Conservation (phyloP, 2,113 vertebrate species). For the Elanus axillaris region DNA sequence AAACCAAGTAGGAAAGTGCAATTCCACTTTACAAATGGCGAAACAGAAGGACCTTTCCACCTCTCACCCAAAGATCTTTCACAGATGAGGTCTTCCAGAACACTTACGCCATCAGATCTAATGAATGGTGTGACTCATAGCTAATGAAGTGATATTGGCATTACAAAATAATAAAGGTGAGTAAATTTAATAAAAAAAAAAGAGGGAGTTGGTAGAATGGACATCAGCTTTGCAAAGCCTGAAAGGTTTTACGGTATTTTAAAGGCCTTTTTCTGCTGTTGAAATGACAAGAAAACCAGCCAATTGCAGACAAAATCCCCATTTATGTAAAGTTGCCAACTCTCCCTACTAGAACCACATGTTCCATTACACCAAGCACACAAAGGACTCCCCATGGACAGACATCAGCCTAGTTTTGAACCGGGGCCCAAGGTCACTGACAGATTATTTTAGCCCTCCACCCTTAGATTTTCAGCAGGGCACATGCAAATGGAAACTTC, state of each 20-base stretch:
- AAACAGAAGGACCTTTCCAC: neutral
- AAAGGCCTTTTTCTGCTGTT: neutral
- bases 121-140: neutral
- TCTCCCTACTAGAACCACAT: neutral
- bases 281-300: neutral
- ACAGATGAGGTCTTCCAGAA: neutral
- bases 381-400: neutral
- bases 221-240: neutral
- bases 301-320: neutral
- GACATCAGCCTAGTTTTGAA: neutral
- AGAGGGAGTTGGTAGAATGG: neutral
- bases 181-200: neutral
- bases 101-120: neutral
- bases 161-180: neutral
- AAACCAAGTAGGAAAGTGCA: neutral
- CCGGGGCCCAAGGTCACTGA: neutral
- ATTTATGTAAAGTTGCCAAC: neutral
- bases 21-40: neutral
- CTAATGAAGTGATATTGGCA: neutral
- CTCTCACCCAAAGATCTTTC: neutral
- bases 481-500: neutral
- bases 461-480: neutral
- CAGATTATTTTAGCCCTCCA: neutral
- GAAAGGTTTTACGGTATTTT: neutral
- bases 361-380: neutral